These are phyloP conservation scores for Istiophorus platypterus DNA, from an alignment of 2,113 vertebrate species.

Conservation along the genomic window DNA sequence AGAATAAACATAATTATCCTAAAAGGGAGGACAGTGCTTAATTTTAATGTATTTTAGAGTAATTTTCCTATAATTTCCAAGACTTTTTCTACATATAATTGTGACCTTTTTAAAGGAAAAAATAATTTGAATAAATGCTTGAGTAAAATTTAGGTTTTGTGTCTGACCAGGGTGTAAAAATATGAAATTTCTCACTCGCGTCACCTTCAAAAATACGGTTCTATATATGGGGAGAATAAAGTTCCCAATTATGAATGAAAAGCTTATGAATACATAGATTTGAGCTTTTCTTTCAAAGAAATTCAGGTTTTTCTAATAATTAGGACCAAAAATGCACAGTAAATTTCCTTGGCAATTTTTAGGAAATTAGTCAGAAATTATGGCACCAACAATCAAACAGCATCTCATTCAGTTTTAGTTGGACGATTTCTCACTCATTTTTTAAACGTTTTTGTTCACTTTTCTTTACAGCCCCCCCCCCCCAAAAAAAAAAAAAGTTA, in stretches of 20 bases:
- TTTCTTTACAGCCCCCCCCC: neutral
- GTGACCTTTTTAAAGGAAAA: neutral
- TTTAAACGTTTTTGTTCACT: neutral
- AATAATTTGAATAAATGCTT: too few species aligned
- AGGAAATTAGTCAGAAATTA: too few species aligned
- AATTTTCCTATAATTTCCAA: neutral
- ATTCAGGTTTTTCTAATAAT: too few species aligned
- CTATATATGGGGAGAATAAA: too few species aligned
- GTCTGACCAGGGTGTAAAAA: neutral
- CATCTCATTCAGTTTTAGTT: neutral
- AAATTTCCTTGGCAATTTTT: too few species aligned
- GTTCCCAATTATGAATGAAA: neutral
- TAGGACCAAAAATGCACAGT: too few species aligned
- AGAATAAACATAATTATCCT: too few species aligned
- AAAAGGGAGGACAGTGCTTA: too few species aligned
- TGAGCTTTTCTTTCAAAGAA: too few species aligned
- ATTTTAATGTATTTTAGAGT: neutral
- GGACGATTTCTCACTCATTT: neutral
- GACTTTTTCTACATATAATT: neutral
- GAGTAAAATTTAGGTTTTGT: neutral
- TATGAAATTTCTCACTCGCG: too few species aligned
- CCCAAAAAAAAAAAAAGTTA: constrained; percentile 16
- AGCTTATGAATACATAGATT: neutral
- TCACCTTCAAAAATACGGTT: too few species aligned
- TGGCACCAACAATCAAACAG: neutral